Conservation (phyloP, 2,888 invertebrate genomes). For the Hypsopygia costalis region DNA sequence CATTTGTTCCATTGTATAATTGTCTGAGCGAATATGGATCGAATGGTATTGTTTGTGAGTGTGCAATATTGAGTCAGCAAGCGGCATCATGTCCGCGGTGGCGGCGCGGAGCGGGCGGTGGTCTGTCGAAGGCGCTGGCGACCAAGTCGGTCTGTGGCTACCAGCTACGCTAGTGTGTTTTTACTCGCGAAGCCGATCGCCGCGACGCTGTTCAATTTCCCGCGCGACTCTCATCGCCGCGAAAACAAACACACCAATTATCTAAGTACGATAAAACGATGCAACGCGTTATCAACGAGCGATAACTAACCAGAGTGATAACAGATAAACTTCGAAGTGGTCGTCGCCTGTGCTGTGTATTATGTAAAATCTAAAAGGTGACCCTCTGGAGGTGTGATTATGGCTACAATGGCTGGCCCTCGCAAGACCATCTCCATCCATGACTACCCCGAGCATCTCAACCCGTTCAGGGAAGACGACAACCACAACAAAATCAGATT, state of each 20-base stretch:
- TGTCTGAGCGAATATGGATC: no score
- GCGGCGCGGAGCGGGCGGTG: conserved; percentile 8
- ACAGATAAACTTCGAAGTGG: conserved; percentile 67
- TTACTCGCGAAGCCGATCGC: conserved; percentile 54
- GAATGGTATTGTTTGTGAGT: not conserved
- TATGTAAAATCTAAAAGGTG: conserved; percentile 62
- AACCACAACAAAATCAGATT: conserved; percentile 82
- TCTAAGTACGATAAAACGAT: conserved; percentile 68
- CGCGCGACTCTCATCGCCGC: conserved; percentile 31
- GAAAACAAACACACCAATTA: conserved; percentile 70
- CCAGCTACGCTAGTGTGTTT: conserved; percentile 40
- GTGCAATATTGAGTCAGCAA: conserved; percentile 3
- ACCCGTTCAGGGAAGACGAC: conserved; percentile 86
- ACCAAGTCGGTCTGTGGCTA: conserved; percentile 13
- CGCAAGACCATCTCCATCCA: conserved; percentile 81
- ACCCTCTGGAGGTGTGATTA: conserved; percentile 42
- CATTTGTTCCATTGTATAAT: not conserved
- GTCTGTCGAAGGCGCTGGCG: conserved; percentile 6
- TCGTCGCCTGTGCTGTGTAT: conserved; percentile 60
- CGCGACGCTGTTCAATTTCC: conserved; percentile 35
- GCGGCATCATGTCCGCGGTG: conserved; percentile 18
- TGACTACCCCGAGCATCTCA: conserved; percentile 88
- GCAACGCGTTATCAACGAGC: conserved; percentile 56
- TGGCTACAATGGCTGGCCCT: conserved; percentile 63
- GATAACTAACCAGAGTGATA: conserved; percentile 71